Conservation (phyloP, 2,888 invertebrate genomes). For the Eupithecia inturbata region DNA sequence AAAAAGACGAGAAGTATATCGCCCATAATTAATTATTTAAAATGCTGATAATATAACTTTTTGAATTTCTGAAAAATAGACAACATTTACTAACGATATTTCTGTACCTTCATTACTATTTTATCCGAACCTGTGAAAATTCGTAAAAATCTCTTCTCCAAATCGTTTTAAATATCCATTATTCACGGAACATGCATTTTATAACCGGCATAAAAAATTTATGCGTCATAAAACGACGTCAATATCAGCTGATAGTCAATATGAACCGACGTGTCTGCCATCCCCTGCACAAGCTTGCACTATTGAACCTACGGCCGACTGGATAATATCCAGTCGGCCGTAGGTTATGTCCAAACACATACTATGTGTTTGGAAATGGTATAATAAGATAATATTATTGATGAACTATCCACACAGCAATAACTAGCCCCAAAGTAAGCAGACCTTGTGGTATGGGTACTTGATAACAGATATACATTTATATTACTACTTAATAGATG, state of each 20-base stretch:
- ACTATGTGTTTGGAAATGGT: not conserved
- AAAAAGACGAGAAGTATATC: not conserved
- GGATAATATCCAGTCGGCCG: too few relatives aligned
- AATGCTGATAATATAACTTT: too few relatives aligned
- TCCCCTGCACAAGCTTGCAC: not conserved
- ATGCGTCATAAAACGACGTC: slow-evolving; percentile 58
- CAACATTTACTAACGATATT: too few relatives aligned
- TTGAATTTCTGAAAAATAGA: too few relatives aligned
- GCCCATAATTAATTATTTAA: too few relatives aligned
- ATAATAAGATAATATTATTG: too few relatives aligned
- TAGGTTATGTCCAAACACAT: too few relatives aligned
- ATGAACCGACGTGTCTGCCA: not conserved
- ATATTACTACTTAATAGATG: too few relatives aligned
- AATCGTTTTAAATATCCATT: slow-evolving; percentile 61
- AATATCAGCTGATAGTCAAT: slow-evolving; percentile 47
- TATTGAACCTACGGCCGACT: not conserved
- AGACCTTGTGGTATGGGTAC: too few relatives aligned
- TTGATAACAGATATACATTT: too few relatives aligned
- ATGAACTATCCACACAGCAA: not conserved
- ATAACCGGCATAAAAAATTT: slow-evolving; percentile 62
- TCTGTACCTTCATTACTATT: slow-evolving; percentile 1
- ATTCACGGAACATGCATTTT: slow-evolving; percentile 62
- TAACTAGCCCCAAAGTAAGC: too few relatives aligned
- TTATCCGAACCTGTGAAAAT: slow-evolving; percentile 28
- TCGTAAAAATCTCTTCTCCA: slow-evolving; percentile 34